phyloP scores from a whole-genome alignment of 1,140 invertebrate genomes.

The Lucilia sericata region DNA sequence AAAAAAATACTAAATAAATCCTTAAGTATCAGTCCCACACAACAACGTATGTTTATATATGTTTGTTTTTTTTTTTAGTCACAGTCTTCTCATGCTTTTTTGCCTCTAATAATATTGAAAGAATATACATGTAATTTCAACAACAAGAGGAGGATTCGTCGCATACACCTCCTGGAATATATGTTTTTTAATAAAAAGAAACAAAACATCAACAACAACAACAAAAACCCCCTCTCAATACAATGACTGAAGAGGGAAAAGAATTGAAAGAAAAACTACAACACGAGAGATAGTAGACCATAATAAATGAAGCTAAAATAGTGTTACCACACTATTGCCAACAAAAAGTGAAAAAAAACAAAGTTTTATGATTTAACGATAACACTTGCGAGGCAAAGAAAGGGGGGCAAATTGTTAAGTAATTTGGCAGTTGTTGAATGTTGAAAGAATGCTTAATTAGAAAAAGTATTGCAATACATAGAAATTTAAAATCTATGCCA shows the following conservation, averaged over 20 bases:
- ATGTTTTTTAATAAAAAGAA: not conserved
- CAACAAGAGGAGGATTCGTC: not conserved
- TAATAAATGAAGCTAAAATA: conserved; percentile 37
- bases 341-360: not conserved
- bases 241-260: not conserved
- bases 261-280: not conserved
- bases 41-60: not conserved
- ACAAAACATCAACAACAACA: conserved; percentile 1
- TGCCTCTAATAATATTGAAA: not conserved
- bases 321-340: conserved; percentile 35
- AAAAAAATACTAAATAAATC: not conserved
- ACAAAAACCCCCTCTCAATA: not conserved
- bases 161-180: not conserved
- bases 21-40: conserved; percentile 3
- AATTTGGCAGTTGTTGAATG: not conserved
- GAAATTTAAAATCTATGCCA: too few species aligned
- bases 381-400: not conserved
- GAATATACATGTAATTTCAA: not conserved
- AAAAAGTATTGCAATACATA: too few species aligned
- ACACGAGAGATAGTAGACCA: conserved; percentile 25
- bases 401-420: not conserved
- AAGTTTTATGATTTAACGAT: conserved; percentile 25
- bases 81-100: not conserved
- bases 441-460: too few species aligned
- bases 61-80: not conserved